Conservation (phyloP, 2,888 invertebrate genomes). For the Oscheius sp. region DNA sequence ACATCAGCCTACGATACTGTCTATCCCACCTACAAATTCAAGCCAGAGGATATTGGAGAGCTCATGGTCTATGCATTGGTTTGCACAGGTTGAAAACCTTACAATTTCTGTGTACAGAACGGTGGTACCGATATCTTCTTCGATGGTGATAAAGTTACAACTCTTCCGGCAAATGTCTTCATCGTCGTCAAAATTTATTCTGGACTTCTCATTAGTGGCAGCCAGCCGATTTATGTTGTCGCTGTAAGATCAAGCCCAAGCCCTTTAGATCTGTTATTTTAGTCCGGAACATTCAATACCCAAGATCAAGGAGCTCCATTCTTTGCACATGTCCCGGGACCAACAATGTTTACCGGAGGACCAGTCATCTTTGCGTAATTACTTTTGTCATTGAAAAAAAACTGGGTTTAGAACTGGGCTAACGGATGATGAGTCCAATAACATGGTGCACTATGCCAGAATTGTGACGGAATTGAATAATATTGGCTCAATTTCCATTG, state of each 20-base stretch:
- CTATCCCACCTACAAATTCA: slow-evolving; percentile 34
- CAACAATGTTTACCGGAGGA: slow-evolving; percentile 13
- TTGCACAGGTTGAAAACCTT: background rate
- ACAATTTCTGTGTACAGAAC: slow-evolving; percentile 1
- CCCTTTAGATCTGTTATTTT: background rate
- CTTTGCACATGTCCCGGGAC: slow-evolving; percentile 28
- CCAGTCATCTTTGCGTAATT: slow-evolving; percentile 33
- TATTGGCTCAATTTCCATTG: slow-evolving; percentile 30
- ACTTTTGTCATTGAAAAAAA: background rate
- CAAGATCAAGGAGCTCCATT: slow-evolving; percentile 32
- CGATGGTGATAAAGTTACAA: background rate
- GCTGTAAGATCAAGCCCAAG: slow-evolving; percentile 21
- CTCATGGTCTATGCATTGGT: slow-evolving; percentile 31
- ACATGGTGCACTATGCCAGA: slow-evolving; percentile 29
- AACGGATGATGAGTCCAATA: slow-evolving; percentile 18
- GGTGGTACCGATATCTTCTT: slow-evolving; percentile 7
- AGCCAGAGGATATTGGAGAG: slow-evolving; percentile 36
- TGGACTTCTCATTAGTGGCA: slow-evolving; percentile 21
- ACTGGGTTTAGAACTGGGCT: slow-evolving; percentile 20
- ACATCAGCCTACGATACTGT: background rate
- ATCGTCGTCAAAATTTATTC: background rate
- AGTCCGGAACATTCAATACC: slow-evolving; percentile 25
- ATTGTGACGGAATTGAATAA: slow-evolving; percentile 20
- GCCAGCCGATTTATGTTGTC: slow-evolving; percentile 29
- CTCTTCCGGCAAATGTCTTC: slow-evolving; percentile 1